Conservation (phyloP, 2,113 vertebrate genomes). For the Corythoichthys intestinalis region DNA sequence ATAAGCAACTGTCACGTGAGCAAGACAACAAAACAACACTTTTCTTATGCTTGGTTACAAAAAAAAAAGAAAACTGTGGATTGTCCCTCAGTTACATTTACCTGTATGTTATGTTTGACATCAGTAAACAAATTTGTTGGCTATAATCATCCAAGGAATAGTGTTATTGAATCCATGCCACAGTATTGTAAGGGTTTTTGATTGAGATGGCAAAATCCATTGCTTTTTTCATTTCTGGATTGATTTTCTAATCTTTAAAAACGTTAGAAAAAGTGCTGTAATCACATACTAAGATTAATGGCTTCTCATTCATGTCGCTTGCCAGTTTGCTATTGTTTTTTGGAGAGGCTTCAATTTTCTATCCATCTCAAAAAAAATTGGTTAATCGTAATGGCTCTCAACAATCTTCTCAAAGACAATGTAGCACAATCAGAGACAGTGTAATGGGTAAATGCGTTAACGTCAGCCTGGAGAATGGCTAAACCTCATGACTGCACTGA, state of each 20-base stretch:
- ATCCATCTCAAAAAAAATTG: background rate
- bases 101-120: no score
- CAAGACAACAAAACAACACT: background rate
- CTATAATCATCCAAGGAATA: background rate
- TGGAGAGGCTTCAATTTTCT: background rate
- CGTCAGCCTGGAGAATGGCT: conserved; percentile 40
- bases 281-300: background rate
- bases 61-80: no score
- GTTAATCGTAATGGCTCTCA: background rate
- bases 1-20: background rate
- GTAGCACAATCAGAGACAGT: conserved; percentile 34
- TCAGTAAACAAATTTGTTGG: no score
- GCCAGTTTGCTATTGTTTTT: background rate
- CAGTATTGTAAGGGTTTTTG: background rate
- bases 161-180: background rate
- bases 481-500: conserved; percentile 52
- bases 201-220: background rate
- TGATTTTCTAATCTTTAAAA: background rate
- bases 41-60: background rate
- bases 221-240: background rate
- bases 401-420: conserved; percentile 9
- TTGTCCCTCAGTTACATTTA: no score
- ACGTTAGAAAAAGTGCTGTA: background rate
- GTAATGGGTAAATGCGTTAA: conserved; percentile 57
- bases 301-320: background rate